phyloP scores from a whole-genome alignment of 2,113 vertebrate species.

The Marmota flaviventris region DNA sequence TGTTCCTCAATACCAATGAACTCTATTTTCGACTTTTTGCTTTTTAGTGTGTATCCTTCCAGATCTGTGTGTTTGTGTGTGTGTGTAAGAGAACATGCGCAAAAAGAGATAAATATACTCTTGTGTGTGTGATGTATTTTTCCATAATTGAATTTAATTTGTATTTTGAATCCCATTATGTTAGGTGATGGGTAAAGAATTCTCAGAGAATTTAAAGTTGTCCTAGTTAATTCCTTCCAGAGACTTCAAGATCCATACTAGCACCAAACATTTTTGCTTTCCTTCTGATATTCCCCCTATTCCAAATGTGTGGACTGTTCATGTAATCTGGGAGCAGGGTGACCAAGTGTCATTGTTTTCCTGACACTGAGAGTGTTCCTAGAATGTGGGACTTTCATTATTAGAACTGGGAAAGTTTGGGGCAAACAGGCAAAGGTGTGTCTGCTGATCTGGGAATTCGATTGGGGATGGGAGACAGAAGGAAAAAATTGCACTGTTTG shows the following conservation, averaged over 20 bases:
- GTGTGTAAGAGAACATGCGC: not conserved
- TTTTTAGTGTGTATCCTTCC: not conserved
- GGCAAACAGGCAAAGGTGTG: not conserved
- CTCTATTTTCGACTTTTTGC: not conserved
- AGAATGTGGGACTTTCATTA: not conserved
- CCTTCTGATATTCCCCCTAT: not conserved
- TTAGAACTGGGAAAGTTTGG: not conserved
- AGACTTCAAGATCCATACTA: not conserved
- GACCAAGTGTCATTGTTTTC: not conserved
- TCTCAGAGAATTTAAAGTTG: not conserved
- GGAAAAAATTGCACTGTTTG: not conserved
- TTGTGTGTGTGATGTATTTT: not conserved
- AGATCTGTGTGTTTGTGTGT: not conserved
- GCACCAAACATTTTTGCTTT: not conserved
- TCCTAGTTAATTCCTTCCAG: not conserved
- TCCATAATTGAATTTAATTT: conserved; percentile 12
- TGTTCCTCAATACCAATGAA: not conserved
- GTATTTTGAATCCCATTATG: not conserved
- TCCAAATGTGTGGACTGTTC: not conserved
- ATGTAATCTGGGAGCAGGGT: not conserved
- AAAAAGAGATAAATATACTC: not conserved
- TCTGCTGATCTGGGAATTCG: not conserved
- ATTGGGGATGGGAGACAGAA: not conserved
- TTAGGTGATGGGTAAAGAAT: not conserved
- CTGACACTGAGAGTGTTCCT: not conserved